phyloP scores from a whole-genome alignment of 2,113 vertebrate genomes.

The Pedetes capensis region DNA sequence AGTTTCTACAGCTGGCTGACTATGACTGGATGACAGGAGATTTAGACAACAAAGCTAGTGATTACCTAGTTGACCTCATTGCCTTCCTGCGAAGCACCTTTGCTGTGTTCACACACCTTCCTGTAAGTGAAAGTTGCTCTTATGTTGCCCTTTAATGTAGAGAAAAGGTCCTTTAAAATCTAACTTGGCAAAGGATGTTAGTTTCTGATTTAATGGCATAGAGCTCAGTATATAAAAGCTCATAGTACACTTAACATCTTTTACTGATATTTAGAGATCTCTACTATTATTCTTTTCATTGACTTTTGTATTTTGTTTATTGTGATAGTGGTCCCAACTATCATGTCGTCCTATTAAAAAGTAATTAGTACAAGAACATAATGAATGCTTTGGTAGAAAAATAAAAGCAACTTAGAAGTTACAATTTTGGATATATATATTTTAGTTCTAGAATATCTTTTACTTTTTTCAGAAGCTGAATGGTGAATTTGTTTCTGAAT shows the following conservation, averaged over 20 bases:
- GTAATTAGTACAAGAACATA: background rate
- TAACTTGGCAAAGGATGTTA: background rate
- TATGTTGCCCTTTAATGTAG: background rate
- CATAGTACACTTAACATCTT: background rate
- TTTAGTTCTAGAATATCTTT: background rate
- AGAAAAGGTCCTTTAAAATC: background rate
- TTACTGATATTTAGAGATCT: background rate
- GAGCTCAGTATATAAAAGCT: background rate
- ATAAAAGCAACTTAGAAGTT: constrained; percentile 13
- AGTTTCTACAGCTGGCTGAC: constrained; percentile 97
- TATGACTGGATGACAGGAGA: constrained; percentile 93
- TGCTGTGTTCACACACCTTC: constrained; percentile 96
- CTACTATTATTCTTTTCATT: background rate
- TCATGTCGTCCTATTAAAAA: background rate
- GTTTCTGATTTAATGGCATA: background rate
- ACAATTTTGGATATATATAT: background rate
- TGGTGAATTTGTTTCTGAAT: constrained; percentile 22
- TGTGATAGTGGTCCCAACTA: background rate
- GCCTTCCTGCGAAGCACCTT: constrained; percentile 97
- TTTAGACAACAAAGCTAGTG: constrained; percentile 86
- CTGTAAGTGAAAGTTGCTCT: constrained; percentile 85
- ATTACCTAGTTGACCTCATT: constrained; percentile 95
- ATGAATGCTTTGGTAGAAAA: background rate
- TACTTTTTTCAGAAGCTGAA: constrained; percentile 7
- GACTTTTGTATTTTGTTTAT: constrained; percentile 4